Evolutionary conservation across 2,888 invertebrate species (phyloP), one percentile per base, ranked within the genome.

Genomic region (Phaedon cochleariae): DNA sequence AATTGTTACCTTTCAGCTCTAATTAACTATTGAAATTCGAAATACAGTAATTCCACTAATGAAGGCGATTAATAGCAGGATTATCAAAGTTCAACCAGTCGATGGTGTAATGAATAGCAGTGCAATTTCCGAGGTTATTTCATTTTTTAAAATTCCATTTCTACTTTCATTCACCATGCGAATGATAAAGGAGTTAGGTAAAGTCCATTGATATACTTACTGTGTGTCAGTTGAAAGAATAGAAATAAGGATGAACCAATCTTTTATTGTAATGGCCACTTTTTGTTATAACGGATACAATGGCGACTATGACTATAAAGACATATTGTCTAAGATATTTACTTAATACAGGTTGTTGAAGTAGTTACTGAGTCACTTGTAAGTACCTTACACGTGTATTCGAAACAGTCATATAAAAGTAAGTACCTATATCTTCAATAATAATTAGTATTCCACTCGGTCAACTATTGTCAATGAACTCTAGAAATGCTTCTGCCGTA

Each of bases 361-460:
- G n/a, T n/a, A n/a, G n/a, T n/a, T n/a, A n/a, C n/a, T n/a, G n/a
- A n/a, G n/a, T n/a, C n/a, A n/a, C n/a, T n/a, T n/a, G n/a, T n/a
- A n/a, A n/a, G n/a, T n/a, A n/a, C n/a, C 7, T 26, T 26, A 1
- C 2, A 41, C n/a, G 4, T n/a, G 12, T n/a, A 3, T 4, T 4
- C n/a, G 41, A 41, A n/a, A 41, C 15, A 41, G 15, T 15, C 2
- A 41, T 15, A 41, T 12, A n/a, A 10, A 41, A 15, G 41, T 9
- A 41, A 15, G 12, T 10, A 41, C 9, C 26, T 26, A 7, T 34
- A 34, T 10, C 2, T 9, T 54, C 37, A 20, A 18, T 10, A 22
- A 55, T 52, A 26, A 52, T 60, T 60, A 60, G 60, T 60, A 60
- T 60, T 60, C 60, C 21, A n/a, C 18, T 52, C 52, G 45, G 41